These are phyloP conservation scores for Neoniphon sammara DNA, from an alignment of 2,797 vertebrate genomes.

Conservation along the genomic window DNA sequence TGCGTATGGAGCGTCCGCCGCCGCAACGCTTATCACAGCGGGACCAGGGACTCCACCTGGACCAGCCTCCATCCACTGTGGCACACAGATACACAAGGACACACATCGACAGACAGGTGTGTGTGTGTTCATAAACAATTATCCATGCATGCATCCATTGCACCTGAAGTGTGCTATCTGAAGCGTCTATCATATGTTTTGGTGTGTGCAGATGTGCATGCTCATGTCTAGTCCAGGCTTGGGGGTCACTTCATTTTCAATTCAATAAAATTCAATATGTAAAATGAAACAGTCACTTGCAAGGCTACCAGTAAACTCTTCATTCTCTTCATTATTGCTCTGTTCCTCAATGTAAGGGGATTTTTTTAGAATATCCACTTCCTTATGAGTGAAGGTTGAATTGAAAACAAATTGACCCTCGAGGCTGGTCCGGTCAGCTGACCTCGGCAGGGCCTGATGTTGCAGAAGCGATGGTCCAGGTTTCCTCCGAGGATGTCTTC, in stretches of 20 bases:
- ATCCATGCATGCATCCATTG: not conserved
- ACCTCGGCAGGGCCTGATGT: conserved; percentile 89
- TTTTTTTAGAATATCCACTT: no score
- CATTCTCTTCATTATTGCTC: no score
- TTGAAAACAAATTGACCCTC: not conserved
- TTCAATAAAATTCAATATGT: no score
- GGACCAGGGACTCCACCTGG: conserved; percentile 92
- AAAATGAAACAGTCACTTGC: no score
- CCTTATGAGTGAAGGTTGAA: not conserved
- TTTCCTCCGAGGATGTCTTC: conserved; percentile 85
- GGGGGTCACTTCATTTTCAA: no score
- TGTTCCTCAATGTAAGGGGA: no score
- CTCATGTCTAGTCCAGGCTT: not conserved
- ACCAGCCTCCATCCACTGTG: conserved; percentile 90
- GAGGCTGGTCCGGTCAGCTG: conserved; percentile 17
- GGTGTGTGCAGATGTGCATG: not conserved
- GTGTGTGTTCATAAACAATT: not conserved
- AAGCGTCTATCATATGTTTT: no score
- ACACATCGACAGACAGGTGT: not conserved
- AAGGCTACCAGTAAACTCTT: no score
- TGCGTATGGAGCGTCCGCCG: conserved; percentile 87
- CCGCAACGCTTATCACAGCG: conserved; percentile 89
- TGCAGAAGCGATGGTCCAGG: conserved; percentile 87
- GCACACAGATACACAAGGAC: conserved; percentile 1
- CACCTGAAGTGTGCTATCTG: not conserved